Conservation (phyloP, 2,797 vertebrate genomes). For the Craterocephalus amniculus region DNA sequence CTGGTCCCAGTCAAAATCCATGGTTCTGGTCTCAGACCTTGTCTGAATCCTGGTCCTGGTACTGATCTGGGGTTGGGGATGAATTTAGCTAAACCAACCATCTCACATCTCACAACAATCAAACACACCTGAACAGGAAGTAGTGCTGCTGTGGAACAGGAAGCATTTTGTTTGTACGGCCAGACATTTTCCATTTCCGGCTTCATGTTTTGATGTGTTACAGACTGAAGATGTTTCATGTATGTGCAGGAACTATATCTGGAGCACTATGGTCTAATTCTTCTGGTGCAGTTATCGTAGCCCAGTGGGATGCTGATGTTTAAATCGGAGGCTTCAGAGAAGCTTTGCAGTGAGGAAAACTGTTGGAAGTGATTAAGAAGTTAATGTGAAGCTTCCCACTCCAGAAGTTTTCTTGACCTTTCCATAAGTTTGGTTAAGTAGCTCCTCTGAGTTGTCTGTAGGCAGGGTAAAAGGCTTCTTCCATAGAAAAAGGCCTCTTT, state of each 20-base stretch:
- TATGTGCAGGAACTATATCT: neutral
- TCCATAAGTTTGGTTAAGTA: slow-evolving; percentile 28
- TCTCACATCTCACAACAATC: no score
- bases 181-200: neutral
- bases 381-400: slow-evolving; percentile 22
- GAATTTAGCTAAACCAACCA: no score
- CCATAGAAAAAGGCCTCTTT: slow-evolving; percentile 8
- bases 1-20: no score
- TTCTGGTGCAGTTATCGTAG: slow-evolving; percentile 8
- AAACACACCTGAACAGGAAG: no score
- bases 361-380: slow-evolving; percentile 27
- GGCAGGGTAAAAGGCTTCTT: slow-evolving; percentile 25
- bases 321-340: slow-evolving; percentile 20
- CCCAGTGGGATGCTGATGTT: slow-evolving; percentile 17
- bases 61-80: no score
- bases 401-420: slow-evolving; percentile 25
- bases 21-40: no score
- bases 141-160: neutral
- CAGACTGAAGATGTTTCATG: neutral
- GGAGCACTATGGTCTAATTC: neutral
- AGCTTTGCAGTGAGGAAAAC: slow-evolving; percentile 25
- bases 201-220: neutral
- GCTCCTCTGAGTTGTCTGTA: neutral
- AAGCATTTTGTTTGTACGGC: no score
- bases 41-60: no score